Evolutionary conservation across 2,888 invertebrate genomes (phyloP).

Genomic region (Agrochola lychnidis): DNA sequence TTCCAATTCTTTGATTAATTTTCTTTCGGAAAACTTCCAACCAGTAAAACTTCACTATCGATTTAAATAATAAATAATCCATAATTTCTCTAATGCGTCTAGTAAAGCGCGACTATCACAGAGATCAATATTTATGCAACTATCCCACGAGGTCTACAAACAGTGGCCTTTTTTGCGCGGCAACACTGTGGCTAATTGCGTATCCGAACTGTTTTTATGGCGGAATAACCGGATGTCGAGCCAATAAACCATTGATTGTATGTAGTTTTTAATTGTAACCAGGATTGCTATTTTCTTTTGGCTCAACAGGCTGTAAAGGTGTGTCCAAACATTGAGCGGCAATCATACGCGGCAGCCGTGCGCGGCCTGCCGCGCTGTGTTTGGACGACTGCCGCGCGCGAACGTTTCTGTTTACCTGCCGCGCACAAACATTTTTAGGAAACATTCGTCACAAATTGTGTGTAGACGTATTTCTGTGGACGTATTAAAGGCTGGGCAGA

Average conservation of each 20-base stretch:
- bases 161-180: constrained; percentile 39
- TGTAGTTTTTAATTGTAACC: constrained; percentile 32
- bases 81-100: constrained; percentile 25
- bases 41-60: neutral
- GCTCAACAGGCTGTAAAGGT: neutral
- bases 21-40: neutral
- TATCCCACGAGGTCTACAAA: constrained; percentile 48
- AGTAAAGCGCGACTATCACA: constrained; percentile 24
- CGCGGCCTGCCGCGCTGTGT: no score
- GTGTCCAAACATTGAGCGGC: no score
- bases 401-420: no score
- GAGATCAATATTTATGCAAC: constrained; percentile 16
- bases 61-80: neutral
- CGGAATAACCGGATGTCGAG: constrained; percentile 63
- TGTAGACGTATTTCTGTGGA: no score
- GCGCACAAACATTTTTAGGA: no score
- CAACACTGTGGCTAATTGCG: constrained; percentile 39
- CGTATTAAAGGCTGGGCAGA: no score
- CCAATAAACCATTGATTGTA: constrained; percentile 58
- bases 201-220: constrained; percentile 55
- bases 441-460: no score
- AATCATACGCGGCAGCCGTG: no score
- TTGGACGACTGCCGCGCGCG: no score
- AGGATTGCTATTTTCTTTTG: neutral
- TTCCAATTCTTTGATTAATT: no score